Conservation (phyloP, 2,888 invertebrate species). For the Cataglyphis cursor region DNA sequence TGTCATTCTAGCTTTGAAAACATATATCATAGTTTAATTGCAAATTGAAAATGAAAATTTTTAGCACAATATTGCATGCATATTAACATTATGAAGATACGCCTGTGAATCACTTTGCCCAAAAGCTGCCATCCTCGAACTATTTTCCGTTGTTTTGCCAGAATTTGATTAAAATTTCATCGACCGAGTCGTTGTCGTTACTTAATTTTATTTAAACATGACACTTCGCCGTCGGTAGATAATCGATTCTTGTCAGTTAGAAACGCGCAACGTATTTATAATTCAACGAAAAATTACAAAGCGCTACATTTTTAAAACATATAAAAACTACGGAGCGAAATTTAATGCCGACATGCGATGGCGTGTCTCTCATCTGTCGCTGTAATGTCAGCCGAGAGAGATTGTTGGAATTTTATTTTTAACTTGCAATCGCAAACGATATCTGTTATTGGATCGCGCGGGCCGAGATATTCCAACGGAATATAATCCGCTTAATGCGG, state of each 20-base stretch:
- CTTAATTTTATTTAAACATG: slow-evolving; percentile 22
- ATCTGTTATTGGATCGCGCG: slow-evolving; percentile 29
- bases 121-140: not conserved
- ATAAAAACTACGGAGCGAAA: slow-evolving; percentile 3
- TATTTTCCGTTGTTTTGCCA: not conserved
- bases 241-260: slow-evolving; percentile 34
- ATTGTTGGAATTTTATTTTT: slow-evolving; percentile 41
- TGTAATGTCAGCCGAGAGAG: slow-evolving; percentile 28
- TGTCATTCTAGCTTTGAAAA: not conserved
- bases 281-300: slow-evolving; percentile 19
- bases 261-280: slow-evolving; percentile 9
- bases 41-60: not conserved
- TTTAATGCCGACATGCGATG: slow-evolving; percentile 20
- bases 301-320: slow-evolving; percentile 9
- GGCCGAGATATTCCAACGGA: slow-evolving; percentile 34
- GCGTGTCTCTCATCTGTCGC: slow-evolving; percentile 10
- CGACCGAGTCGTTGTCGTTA: not conserved
- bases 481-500: slow-evolving; percentile 49
- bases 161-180: slow-evolving; percentile 34
- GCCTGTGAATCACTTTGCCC: not conserved
- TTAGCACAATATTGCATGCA: not conserved
- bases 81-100: not conserved
- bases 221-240: not conserved
- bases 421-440: slow-evolving; percentile 36
- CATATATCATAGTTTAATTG: not conserved